Conservation (phyloP, 1,140 invertebrate genomes). For the Drosophila guanche region DNA sequence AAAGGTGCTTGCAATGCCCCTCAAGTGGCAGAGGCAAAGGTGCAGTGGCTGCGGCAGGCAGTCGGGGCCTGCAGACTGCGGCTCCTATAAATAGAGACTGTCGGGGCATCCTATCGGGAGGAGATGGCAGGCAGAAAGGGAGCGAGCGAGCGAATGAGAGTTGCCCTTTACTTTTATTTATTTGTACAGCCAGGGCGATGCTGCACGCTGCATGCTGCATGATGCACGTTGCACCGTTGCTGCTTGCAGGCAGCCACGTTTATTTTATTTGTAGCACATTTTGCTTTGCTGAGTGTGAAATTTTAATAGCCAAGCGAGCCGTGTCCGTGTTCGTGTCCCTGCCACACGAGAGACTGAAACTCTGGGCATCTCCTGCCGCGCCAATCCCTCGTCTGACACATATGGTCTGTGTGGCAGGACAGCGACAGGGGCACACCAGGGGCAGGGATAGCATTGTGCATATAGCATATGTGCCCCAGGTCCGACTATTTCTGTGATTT, state of each 20-base stretch:
- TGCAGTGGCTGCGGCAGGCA: constrained; percentile 38
- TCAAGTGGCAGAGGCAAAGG: constrained; percentile 74
- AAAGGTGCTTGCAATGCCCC: constrained; percentile 60
- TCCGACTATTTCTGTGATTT: constrained; percentile 73
- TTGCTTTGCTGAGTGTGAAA: constrained; percentile 81
- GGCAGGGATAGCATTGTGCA: constrained; percentile 1
- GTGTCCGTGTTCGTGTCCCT: constrained; percentile 61
- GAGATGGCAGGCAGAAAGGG: constrained; percentile 18
- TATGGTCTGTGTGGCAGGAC: constrained; percentile 48
- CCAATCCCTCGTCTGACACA: constrained; percentile 28
- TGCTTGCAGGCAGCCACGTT: constrained; percentile 56
- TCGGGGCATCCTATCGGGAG: background rate
- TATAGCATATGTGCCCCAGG: constrained; percentile 56
- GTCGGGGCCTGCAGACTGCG: constrained; percentile 14
- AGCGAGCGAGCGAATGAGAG: constrained; percentile 11
- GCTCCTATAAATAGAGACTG: constrained; percentile 63
- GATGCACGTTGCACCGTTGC: constrained; percentile 34
- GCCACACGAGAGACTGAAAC: background rate
- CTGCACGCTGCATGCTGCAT: constrained; percentile 44
- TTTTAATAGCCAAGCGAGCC: constrained; percentile 80
- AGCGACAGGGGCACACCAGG: background rate
- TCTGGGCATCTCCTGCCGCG: constrained; percentile 41
- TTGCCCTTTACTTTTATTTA: constrained; percentile 76
- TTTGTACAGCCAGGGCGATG: constrained; percentile 62
- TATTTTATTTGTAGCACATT: constrained; percentile 78